Evolutionary conservation across 2,888 invertebrate genomes (phyloP), one percentile per base, ranked within the genome.

Genomic region (Xestia ashworthii): DNA sequence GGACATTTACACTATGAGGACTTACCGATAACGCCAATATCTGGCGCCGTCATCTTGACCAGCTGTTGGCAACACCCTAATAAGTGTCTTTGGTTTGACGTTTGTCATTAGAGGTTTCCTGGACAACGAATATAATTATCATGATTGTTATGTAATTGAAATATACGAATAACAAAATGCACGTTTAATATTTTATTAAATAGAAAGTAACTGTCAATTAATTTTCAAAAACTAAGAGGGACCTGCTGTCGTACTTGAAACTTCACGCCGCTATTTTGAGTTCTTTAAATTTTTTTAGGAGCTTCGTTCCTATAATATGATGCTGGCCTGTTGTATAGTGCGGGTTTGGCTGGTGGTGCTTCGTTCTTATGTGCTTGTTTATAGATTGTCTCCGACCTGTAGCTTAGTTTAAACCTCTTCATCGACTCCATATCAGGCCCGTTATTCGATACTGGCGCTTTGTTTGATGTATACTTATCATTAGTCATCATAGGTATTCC

Each of bases 221-320:
- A 32, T 32, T 53, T 69, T 74, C 25, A 84, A 53, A n/a, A 14
- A 19, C 22, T 44, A 0, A 84, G 11, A 19, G 69, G 60, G 14
- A 5, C 38, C n/a, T 53, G 66, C 3, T 55, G 75, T 66, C 82
- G 71, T 60, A 38, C 50, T 38, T 53, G 12, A 19, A 71, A n/a
- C 4, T 22, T 25, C 16, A 14, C 38, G 3, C n/a, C n/a, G 22
- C 66, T 46, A 25, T 16, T 67, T 64, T 64, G 25, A 44, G 9
- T 53, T 14, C 11, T 48, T 38, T 4, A 3, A 14, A n/a, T 19
- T 32, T 46, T 8, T 25, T 32, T 67, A 50, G 19, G 38, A 12
- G 22, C 48, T 53, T 5, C 41, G 14, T 70, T 46, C 25, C 9
- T 66, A n/a, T 41, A 74, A 12, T 22, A 48, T 60, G 16, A 5